A percentile compares a stretch with the other conserved stretches of the same genome.
Conservation (phyloP, 2,797 vertebrate species). For the Petrocephalus schoutedeni region DNA sequence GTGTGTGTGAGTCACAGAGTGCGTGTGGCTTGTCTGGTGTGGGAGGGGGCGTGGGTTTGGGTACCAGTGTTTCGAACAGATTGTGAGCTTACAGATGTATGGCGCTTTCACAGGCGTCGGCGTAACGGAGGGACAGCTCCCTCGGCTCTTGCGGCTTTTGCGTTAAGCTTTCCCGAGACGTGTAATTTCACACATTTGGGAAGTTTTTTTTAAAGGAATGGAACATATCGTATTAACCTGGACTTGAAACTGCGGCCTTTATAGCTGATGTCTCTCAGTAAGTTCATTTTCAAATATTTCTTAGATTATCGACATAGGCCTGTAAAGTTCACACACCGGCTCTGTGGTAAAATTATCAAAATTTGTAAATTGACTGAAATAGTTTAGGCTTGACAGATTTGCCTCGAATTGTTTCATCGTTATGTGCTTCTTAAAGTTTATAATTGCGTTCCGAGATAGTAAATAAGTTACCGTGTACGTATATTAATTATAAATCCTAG, state of each 20-base stretch:
- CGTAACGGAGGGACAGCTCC: background rate
- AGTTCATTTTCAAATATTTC: background rate
- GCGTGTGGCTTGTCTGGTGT: slow-evolving; percentile 37
- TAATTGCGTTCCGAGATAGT: background rate
- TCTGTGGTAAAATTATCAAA: background rate
- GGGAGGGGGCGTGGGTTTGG: slow-evolving; percentile 22
- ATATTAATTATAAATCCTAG: background rate
- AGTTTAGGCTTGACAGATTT: background rate
- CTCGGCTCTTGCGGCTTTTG: background rate
- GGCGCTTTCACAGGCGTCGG: background rate
- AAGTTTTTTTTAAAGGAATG: background rate
- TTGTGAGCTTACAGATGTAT: slow-evolving; percentile 16
- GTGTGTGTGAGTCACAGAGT: background rate
- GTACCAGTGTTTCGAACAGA: slow-evolving; percentile 11
- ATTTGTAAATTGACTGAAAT: background rate
- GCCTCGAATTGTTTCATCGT: background rate
- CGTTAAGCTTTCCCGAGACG: background rate
- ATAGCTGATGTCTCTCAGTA: background rate
- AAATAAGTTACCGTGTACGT: background rate
- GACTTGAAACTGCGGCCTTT: background rate
- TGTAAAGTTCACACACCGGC: background rate
- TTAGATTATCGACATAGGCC: background rate
- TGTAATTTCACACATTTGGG: background rate
- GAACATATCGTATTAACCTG: background rate
- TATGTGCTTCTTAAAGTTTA: background rate